Base-by-base conservation (phyloP, 2,797 vertebrate species). In the Lacerta bilineata region DNA sequence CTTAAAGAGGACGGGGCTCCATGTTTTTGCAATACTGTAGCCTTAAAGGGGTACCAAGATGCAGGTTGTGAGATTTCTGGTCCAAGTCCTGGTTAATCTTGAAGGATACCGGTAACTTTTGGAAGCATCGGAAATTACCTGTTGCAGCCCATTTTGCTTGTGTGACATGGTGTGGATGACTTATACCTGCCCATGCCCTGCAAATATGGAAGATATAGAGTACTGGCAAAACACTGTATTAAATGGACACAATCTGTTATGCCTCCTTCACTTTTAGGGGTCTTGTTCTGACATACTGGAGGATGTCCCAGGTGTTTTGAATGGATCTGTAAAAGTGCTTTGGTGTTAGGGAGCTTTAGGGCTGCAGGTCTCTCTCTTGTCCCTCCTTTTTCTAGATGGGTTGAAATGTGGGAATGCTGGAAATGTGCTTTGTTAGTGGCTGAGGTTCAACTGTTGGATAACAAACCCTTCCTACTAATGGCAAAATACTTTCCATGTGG, bases 401-500 rank as follows among this genome's bases (percentile, higher is more conserved):
- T 66, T 66, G 39, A 68, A 77, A 86, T 46, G 25, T 55, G 78
- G 18, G n/a, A 33, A 29, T 17, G 3, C 25, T 55, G 20, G 41
- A 76, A 83, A 69, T 13, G 10, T 71, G 72, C 20, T 83, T 86
- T 86, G 64, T 71, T 25, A 36, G 15, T 29, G 77, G 5, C 27
- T 27, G 25, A 55, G 43, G n/a, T 72, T 84, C 64, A 82, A 15
- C 78, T 17, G 0, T 83, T 92, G 88, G 88, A 77, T 86, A 90
- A 86, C 82, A 68, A 15, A 0, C 27, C 0, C 0, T 18, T 90
- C 71, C 83, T 88, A 90, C 83, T 8, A 4, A 79, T 86, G 76
- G 77, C 66, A 81, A 72, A 83, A 41, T 85, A 88, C 76, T 93
- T 95, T 88, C 93, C 93, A 84, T 10, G 5, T 91, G 50, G 82